These are phyloP conservation scores for Phaethon lepturus DNA, from an alignment of 2,113 vertebrate genomes.

Conservation along the genomic window DNA sequence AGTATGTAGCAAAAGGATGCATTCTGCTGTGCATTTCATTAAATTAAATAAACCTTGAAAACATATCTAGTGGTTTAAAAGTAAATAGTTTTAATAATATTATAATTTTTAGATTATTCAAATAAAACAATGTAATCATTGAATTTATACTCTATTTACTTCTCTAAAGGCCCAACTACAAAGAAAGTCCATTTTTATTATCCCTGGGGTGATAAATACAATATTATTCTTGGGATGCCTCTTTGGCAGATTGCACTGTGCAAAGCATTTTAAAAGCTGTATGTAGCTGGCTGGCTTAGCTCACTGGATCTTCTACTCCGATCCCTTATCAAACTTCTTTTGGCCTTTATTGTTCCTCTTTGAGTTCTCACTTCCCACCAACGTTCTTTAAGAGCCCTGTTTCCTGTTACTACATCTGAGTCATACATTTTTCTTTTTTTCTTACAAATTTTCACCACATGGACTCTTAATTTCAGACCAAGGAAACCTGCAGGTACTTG, in stretches of 20 bases:
- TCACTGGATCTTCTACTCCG: neutral
- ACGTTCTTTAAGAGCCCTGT: neutral
- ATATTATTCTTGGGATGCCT: constrained; percentile 35
- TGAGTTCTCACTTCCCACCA: neutral
- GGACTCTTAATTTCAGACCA: neutral
- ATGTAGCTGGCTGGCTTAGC: neutral
- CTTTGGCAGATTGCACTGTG: neutral
- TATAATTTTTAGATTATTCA: neutral
- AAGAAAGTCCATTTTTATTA: constrained; percentile 40
- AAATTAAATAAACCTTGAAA: neutral
- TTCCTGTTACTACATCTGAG: neutral
- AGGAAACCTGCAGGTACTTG: neutral
- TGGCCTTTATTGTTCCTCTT: neutral
- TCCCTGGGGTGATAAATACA: neutral
- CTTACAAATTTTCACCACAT: neutral
- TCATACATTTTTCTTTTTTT: neutral
- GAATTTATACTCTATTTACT: neutral
- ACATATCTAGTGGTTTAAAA: neutral
- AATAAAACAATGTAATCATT: neutral
- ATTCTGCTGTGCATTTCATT: neutral
- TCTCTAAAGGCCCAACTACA: neutral
- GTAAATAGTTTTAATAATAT: neutral
- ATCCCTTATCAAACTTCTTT: constrained; percentile 14
- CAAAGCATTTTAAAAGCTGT: constrained; percentile 39
- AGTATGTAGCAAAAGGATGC: neutral